A percentile compares a stretch with the other conserved stretches of the same genome.
Evolutionary conservation across 2,888 invertebrate genomes (phyloP).

Genomic region (Cryptocephalus primarius): DNA sequence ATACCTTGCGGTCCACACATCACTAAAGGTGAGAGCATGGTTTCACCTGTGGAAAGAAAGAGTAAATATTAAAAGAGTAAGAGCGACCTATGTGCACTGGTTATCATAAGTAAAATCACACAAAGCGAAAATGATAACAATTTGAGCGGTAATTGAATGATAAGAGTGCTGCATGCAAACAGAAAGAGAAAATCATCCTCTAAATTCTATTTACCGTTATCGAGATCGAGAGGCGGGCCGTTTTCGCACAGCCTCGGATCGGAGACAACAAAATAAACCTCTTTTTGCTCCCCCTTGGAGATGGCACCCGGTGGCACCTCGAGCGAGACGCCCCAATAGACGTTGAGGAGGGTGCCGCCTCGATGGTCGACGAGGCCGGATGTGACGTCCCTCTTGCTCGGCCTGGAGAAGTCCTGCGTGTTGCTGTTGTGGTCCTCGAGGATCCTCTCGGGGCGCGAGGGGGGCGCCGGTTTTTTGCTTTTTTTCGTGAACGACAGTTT

Average conservation of each 20-base stretch:
- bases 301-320: conserved; percentile 84
- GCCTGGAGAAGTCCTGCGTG: conserved; percentile 17
- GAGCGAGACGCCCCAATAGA: conserved; percentile 83
- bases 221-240: conserved; percentile 77
- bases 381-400: conserved; percentile 36
- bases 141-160: neutral
- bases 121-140: neutral
- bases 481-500: conserved; percentile 31
- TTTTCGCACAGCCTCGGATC: conserved; percentile 64
- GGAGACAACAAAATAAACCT: conserved; percentile 86
- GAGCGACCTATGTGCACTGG: conserved; percentile 22
- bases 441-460: conserved; percentile 19
- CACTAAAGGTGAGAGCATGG: conserved; percentile 85
- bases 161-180: conserved; percentile 6
- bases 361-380: conserved; percentile 55
- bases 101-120: conserved; percentile 7
- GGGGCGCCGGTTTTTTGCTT: conserved; percentile 22
- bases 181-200: conserved; percentile 8
- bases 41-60: conserved; percentile 60
- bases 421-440: conserved; percentile 22
- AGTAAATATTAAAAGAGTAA: neutral
- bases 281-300: conserved; percentile 70
- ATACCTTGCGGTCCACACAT: conserved; percentile 92
- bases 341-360: conserved; percentile 75
- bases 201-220: conserved; percentile 57